Conservation (phyloP, 2,113 vertebrate genomes). For the Triplophysa rosa region DNA sequence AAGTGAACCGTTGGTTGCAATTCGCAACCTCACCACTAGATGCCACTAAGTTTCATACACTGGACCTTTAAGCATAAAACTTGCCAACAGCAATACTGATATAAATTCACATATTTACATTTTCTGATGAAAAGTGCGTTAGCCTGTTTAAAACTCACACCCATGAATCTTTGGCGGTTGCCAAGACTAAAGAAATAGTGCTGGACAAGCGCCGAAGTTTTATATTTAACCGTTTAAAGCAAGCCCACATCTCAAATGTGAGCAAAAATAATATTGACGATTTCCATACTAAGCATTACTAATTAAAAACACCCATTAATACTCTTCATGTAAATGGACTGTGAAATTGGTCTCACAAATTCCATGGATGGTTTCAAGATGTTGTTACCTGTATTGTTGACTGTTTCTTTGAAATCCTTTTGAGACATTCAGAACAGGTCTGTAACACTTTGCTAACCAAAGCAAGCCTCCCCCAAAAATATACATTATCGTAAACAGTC, state of each 20-base stretch:
- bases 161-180: no score
- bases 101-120: no score
- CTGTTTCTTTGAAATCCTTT: not conserved
- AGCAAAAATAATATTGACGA: not conserved
- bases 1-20: no score
- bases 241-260: not conserved
- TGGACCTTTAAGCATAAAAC: no score
- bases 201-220: no score
- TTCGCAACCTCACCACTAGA: no score
- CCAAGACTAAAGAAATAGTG: no score
- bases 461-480: not conserved
- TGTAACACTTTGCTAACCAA: conserved; percentile 19
- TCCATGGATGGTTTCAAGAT: conserved; percentile 27
- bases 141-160: no score
- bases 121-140: no score
- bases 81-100: no score
- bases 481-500: conserved; percentile 33
- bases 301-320: not conserved
- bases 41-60: no score
- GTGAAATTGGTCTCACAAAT: conserved; percentile 28
- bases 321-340: conserved; percentile 29
- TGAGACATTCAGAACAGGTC: not conserved
- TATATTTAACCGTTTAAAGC: no score
- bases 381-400: conserved; percentile 30
- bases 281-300: not conserved